Percentiles rank a stretch among this genome's conserved stretches.
These are phyloP conservation scores for Camponotus floridanus DNA, from an alignment of 1,140 invertebrate species.

Conservation along the genomic window DNA sequence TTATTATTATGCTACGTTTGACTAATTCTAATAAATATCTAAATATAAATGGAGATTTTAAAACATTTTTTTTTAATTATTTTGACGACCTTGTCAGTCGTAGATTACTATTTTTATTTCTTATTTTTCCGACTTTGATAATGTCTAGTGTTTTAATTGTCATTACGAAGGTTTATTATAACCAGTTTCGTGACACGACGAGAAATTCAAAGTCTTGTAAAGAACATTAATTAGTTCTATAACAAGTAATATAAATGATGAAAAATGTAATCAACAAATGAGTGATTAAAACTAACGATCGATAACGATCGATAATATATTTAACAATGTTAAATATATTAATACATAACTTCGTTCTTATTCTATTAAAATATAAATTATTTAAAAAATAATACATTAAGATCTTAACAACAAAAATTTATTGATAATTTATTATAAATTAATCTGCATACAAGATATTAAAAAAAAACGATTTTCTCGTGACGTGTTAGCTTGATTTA, in stretches of 20 bases:
- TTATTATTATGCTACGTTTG: background rate
- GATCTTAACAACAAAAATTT: background rate
- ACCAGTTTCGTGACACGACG: background rate
- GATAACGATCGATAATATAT: too few relatives aligned
- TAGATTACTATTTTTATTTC: background rate
- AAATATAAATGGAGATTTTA: background rate
- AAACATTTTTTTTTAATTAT: too few relatives aligned
- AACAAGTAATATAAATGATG: too few relatives aligned
- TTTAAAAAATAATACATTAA: background rate
- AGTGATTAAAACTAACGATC: background rate
- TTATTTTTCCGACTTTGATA: background rate
- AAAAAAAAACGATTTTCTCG: background rate
- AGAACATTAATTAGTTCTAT: background rate
- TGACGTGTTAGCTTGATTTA: background rate
- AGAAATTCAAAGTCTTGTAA: background rate
- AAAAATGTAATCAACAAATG: too few relatives aligned
- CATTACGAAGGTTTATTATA: background rate
- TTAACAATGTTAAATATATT: background rate
- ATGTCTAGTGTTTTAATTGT: background rate
- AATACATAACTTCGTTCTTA: too few relatives aligned
- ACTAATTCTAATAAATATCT: background rate
- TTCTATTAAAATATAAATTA: background rate
- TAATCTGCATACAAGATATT: background rate
- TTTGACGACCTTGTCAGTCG: background rate
- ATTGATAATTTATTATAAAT: conserved; percentile 17